Evolutionary conservation across 2,113 vertebrate species (phyloP).

Genomic region (Deroptyus accipitrinus): DNA sequence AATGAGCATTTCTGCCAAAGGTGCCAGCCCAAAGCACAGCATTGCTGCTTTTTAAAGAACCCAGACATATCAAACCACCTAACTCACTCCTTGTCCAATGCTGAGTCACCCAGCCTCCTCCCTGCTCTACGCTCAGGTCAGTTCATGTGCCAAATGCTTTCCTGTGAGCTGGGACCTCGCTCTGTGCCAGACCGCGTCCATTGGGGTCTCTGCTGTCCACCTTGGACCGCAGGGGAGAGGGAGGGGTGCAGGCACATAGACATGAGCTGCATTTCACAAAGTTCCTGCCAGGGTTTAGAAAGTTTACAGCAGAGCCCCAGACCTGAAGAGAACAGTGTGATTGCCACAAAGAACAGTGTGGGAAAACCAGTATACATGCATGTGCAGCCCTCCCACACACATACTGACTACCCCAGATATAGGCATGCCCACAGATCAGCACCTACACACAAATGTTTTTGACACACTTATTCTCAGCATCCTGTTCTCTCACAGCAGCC

Average conservation of each 20-base stretch:
- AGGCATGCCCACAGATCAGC: slow-evolving; percentile 68
- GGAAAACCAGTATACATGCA: slow-evolving; percentile 62
- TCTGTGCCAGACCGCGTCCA: background rate
- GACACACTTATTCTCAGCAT: slow-evolving; percentile 66
- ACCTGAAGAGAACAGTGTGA: slow-evolving; percentile 61
- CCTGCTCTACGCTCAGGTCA: background rate
- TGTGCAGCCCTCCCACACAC: slow-evolving; percentile 62
- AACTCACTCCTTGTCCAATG: background rate
- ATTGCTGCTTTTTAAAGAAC: slow-evolving; percentile 12
- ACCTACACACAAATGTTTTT: slow-evolving; percentile 70
- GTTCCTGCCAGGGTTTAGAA: slow-evolving; percentile 13
- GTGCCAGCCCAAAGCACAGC: background rate
- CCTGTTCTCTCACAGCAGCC: slow-evolving; percentile 54
- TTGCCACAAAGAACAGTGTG: slow-evolving; percentile 66
- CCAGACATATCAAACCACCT: background rate
- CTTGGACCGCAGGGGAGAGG: background rate
- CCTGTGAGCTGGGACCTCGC: background rate
- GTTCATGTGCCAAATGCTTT: background rate
- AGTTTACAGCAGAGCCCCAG: slow-evolving; percentile 37
- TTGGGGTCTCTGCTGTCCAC: background rate
- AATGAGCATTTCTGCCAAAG: background rate
- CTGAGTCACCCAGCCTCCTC: background rate
- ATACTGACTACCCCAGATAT: slow-evolving; percentile 66
- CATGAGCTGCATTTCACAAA: background rate
- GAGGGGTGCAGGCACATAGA: background rate